Base-by-base conservation (phyloP, 2,888 invertebrate species). In the Microplitis manilae region DNA sequence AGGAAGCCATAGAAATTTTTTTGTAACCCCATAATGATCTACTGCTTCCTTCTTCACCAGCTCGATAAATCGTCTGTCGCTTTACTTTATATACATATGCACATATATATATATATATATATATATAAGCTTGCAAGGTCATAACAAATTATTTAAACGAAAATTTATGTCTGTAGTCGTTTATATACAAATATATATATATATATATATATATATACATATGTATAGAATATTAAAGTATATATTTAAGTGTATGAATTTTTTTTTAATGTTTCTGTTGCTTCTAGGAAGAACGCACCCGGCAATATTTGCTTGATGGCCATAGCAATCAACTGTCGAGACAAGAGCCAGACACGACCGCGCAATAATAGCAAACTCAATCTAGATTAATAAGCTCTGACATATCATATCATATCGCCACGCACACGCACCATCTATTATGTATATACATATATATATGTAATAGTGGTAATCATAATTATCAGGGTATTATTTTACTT, bases 1-100 rank as follows among this genome's bases (percentile, higher is more conserved):
- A 83, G 84, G 88, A 88, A 86, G 88, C 88, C 88, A 86, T 88
- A 88, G 87, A 86, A 88, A 87, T 86, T 87, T 86, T 65, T 88
- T 87, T 86, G 85, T 86, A 85, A 86, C 85, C 82, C 86, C 86
- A 87, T 87, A 86, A 87, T 87, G 50, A 50, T 50, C 50, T 50
- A 50, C 84, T 86, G 87, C 84, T 85, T 86, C 86, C 83, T 85
- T 83, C 81, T 78, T 78, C 77, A 68, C 80, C 79, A 80, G 50
- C 77, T 80, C 77, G 80, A 84, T 82, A 81, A 72, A 17, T 15
- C 59, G 81, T 82, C 80, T 81, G 83, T 83, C 80, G 83, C 81
- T 74, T 73, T 77, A 7, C 17, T 50, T 40, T 68, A 8, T 17
- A 13, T 50, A 61, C 30, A 73, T 62, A 40, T 30, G 4, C 30